Conservation (phyloP, 2,797 vertebrate genomes). For the Channa striata region DNA sequence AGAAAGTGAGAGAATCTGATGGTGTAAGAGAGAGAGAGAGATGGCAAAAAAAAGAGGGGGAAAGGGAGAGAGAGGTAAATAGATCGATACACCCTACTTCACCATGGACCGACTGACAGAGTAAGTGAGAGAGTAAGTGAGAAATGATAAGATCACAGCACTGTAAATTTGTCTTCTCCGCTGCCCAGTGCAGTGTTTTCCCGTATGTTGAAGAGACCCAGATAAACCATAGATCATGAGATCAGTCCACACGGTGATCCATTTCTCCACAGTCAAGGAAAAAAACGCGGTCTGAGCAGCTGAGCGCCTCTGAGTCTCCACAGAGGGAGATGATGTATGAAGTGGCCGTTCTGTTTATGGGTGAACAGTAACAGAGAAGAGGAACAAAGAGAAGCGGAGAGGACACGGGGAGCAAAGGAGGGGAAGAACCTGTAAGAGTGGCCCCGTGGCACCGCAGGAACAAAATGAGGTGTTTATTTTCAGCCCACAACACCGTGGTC, state of each 20-base stretch:
- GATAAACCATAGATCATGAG: slow-evolving; percentile 30
- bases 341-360: slow-evolving; percentile 70
- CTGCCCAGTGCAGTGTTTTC: slow-evolving; percentile 6
- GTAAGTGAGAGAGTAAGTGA: slow-evolving; percentile 58
- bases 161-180: slow-evolving; percentile 48
- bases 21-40: slow-evolving; percentile 30
- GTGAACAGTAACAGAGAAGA: slow-evolving; percentile 65
- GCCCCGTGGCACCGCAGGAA: slow-evolving; percentile 43
- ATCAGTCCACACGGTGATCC: slow-evolving; percentile 45
- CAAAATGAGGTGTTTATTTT: slow-evolving; percentile 74
- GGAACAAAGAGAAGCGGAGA: slow-evolving; percentile 20
- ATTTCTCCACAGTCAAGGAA: slow-evolving; percentile 44
- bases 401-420: slow-evolving; percentile 16
- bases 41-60: slow-evolving; percentile 28
- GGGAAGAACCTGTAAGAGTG: slow-evolving; percentile 21
- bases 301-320: slow-evolving; percentile 44
- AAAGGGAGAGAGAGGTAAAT: slow-evolving; percentile 51
- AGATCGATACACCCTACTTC: slow-evolving; percentile 61
- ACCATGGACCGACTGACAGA: slow-evolving; percentile 40
- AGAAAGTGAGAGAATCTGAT: slow-evolving; percentile 9
- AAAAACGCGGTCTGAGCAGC: slow-evolving; percentile 37
- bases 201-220: slow-evolving; percentile 22
- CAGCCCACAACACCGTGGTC: slow-evolving; percentile 74
- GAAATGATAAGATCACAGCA: slow-evolving; percentile 61
- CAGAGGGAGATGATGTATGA: slow-evolving; percentile 60